Conservation (phyloP, 2,888 invertebrate species). For the Heliconius hortense region DNA sequence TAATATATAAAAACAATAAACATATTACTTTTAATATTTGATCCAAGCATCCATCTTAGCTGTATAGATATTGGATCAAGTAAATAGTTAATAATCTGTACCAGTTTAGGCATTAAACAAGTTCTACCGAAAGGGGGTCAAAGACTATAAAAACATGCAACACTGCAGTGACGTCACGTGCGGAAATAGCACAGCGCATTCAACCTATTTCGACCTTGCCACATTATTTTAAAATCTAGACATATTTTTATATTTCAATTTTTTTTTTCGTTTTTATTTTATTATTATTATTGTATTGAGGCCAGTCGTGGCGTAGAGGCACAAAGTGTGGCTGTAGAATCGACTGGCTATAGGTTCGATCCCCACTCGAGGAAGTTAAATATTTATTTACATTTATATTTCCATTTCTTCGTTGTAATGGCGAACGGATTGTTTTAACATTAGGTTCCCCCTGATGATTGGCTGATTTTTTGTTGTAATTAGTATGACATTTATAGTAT, state of each 20-base stretch:
- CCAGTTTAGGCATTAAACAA: slow-evolving; percentile 37
- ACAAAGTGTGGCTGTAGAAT: too few species aligned
- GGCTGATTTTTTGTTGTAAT: neutral
- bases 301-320: too few species aligned
- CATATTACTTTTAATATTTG: neutral
- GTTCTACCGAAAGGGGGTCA: slow-evolving; percentile 41
- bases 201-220: slow-evolving; percentile 37
- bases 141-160: slow-evolving; percentile 41
- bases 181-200: slow-evolving; percentile 43
- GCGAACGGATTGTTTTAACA: too few species aligned
- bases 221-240: slow-evolving; percentile 42
- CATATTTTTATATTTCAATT: slow-evolving; percentile 31
- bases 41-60: neutral
- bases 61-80: neutral
- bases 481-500: slow-evolving; percentile 6
- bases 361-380: too few species aligned
- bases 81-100: slow-evolving; percentile 36
- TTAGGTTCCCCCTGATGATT: too few species aligned
- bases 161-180: slow-evolving; percentile 45
- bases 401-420: too few species aligned
- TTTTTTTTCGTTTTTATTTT: neutral
- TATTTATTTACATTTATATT: too few species aligned
- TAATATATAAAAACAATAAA: too few species aligned
- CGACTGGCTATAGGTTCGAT: too few species aligned
- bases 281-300: neutral